Percentiles rank a stretch among this genome's conserved stretches.
Conservation (phyloP, 2,113 vertebrate genomes). For the Thalassarche chlororhynchos region DNA sequence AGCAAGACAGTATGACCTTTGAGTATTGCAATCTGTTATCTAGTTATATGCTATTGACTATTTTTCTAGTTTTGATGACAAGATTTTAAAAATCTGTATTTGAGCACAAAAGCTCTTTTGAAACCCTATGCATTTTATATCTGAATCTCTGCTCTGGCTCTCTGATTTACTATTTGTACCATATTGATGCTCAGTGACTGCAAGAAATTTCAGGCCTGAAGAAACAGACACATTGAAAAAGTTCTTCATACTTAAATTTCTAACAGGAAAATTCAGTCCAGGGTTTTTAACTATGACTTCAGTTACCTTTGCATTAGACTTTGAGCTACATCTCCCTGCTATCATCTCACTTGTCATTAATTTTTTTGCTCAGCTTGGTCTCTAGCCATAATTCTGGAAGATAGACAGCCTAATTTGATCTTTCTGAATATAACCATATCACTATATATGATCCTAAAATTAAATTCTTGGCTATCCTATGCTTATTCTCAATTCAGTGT, state of each 20-base stretch:
- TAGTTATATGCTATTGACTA: not conserved
- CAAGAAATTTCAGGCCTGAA: not conserved
- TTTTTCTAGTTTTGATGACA: not conserved
- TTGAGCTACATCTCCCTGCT: not conserved
- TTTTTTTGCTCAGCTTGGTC: not conserved
- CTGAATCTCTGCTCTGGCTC: not conserved
- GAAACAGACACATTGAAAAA: not conserved
- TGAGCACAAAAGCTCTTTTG: not conserved
- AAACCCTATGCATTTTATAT: not conserved
- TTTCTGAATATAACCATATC: not conserved
- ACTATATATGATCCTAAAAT: not conserved
- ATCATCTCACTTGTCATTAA: not conserved
- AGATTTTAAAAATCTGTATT: not conserved
- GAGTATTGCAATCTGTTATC: not conserved
- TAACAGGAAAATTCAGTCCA: not conserved
- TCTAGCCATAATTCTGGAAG: not conserved
- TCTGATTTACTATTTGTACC: not conserved
- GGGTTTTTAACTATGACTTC: not conserved
- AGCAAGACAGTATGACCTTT: not conserved
- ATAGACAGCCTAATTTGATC: not conserved
- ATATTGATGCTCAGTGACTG: not conserved
- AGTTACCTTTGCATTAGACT: not conserved
- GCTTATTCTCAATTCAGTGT: not conserved
- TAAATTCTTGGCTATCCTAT: not conserved
- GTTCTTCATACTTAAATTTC: not conserved